Conservation (phyloP, 2,797 vertebrate species). For the Sebastiscus tertius region DNA sequence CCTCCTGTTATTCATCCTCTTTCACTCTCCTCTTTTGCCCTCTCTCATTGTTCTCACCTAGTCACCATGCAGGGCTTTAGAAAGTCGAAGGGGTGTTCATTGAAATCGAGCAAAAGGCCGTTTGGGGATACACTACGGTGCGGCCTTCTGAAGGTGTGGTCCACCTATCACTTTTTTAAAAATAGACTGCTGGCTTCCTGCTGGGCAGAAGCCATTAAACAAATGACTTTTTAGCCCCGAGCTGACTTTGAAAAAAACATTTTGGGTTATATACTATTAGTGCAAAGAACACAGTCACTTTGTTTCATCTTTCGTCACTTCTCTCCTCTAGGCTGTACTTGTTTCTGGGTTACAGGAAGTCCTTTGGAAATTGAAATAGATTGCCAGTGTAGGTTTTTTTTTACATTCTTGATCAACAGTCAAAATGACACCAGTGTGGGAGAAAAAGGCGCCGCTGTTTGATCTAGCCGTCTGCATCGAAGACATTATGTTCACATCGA, state of each 20-base stretch:
- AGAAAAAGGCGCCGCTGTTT: not conserved
- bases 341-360: conserved; percentile 62
- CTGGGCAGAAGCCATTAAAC: conserved; percentile 81
- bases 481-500: not conserved
- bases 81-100: conserved; percentile 38
- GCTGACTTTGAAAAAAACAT: conserved; percentile 81
- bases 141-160: conserved; percentile 57
- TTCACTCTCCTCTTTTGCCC: conserved; percentile 9
- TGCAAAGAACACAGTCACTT: conserved; percentile 79
- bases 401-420: conserved; percentile 21
- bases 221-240: conserved; percentile 81
- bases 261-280: conserved; percentile 62
- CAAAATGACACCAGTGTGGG: conserved; percentile 4
- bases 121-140: conserved; percentile 43
- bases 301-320: conserved; percentile 64
- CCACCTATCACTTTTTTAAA: conserved; percentile 65
- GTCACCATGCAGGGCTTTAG: conserved; percentile 46
- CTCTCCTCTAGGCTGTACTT: conserved; percentile 57
- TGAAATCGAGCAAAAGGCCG: conserved; percentile 42
- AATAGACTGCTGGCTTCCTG: conserved; percentile 75
- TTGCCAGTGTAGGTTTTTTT: not conserved
- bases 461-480: not conserved
- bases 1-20: conserved; percentile 23
- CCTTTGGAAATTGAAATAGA: conserved; percentile 19
- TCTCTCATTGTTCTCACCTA: conserved; percentile 40